Conservation (phyloP, 2,888 invertebrate species). For the Minunthozetes semirufus region DNA sequence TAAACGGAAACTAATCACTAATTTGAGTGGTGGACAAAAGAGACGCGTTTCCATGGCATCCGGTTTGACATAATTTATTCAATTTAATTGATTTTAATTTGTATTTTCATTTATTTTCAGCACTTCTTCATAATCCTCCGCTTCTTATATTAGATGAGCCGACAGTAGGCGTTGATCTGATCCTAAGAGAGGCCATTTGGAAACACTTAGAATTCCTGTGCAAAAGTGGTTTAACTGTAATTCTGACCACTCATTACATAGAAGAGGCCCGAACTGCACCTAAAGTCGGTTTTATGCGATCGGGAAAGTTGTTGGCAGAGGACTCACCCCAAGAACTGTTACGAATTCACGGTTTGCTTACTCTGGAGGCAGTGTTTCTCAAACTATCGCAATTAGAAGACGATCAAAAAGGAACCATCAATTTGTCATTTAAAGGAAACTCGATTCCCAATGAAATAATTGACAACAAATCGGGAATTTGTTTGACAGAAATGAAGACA, state of each 20-base stretch:
- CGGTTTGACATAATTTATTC: too few relatives aligned
- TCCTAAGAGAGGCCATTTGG: conserved; percentile 10
- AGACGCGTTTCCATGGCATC: background rate
- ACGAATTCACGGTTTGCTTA: background rate
- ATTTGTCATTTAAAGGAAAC: background rate
- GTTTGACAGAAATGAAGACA: background rate
- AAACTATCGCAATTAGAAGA: conserved; percentile 10
- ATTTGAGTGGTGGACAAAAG: background rate
- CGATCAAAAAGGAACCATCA: background rate
- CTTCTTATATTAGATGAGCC: conserved; percentile 16
- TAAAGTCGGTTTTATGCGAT: background rate
- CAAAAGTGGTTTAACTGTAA: background rate
- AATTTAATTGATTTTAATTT: too few relatives aligned
- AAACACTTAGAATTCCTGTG: background rate
- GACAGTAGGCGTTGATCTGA: background rate
- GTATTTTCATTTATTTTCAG: too few relatives aligned
- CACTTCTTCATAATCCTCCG: conserved; percentile 15
- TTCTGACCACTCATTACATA: conserved; percentile 13
- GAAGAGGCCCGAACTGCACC: conserved; percentile 20
- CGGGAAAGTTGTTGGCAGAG: background rate
- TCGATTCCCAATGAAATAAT: background rate
- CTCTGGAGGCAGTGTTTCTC: conserved; percentile 10
- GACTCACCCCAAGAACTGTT: background rate
- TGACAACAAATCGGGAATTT: background rate
- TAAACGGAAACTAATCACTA: background rate